phyloP scores from a whole-genome alignment of 2,113 vertebrate species.

The Corythaixoides concolor region DNA sequence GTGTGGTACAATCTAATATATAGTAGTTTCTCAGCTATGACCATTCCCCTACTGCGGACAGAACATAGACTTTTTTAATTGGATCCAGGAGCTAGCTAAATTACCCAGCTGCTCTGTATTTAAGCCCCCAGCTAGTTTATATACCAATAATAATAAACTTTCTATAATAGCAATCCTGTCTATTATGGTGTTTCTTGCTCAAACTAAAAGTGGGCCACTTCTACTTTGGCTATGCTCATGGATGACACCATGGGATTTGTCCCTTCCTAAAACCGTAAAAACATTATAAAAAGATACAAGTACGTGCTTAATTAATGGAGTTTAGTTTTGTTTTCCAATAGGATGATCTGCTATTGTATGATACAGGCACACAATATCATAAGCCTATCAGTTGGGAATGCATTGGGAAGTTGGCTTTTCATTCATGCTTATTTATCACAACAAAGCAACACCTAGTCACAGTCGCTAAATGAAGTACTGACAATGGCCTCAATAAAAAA shows the following conservation, averaged over 20 bases:
- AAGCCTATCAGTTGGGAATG: background rate
- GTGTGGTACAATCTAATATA: conserved; percentile 57
- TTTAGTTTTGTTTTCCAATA: background rate
- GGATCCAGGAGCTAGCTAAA: conserved; percentile 80
- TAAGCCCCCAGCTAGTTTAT: conserved; percentile 73
- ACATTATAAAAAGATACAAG: background rate
- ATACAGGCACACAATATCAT: background rate
- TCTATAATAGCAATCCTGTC: conserved; percentile 59
- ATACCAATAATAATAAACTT: conserved; percentile 80
- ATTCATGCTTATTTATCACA: background rate
- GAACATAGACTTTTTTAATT: conserved; percentile 75
- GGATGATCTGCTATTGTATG: conserved; percentile 7
- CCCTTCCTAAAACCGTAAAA: conserved; percentile 13
- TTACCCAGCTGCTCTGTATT: conserved; percentile 75
- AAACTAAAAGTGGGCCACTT: conserved; percentile 46
- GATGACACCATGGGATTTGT: background rate
- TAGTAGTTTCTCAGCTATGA: conserved; percentile 48
- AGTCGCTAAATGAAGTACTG: background rate
- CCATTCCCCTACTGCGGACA: conserved; percentile 71
- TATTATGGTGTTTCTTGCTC: conserved; percentile 38
- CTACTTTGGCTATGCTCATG: conserved; percentile 1
- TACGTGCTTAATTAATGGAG: background rate
- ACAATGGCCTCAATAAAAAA: background rate
- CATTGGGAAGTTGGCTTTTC: background rate
- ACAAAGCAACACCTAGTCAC: background rate